These are phyloP conservation scores for Paraplagusia blochii DNA, from an alignment of 2,113 vertebrate species.

Conservation along the genomic window DNA sequence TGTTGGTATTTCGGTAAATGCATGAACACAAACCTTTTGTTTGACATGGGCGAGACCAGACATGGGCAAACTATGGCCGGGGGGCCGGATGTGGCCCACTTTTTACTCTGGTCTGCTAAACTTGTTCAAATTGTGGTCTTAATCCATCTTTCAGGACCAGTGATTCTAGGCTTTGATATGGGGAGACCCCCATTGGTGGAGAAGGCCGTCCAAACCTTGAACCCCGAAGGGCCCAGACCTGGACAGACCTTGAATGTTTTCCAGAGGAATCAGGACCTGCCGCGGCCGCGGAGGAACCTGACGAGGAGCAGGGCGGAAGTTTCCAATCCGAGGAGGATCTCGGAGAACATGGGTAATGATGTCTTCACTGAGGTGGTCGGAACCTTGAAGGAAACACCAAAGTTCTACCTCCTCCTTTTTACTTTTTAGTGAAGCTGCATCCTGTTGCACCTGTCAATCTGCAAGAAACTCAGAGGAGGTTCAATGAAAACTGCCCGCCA, in stretches of 20 bases:
- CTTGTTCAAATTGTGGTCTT: no score
- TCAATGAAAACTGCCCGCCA: slow-evolving; percentile 82
- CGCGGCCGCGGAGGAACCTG: slow-evolving; percentile 61
- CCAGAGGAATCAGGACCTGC: slow-evolving; percentile 40
- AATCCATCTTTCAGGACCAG: slow-evolving; percentile 60
- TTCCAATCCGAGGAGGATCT: slow-evolving; percentile 30
- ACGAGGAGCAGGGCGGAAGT: slow-evolving; percentile 59
- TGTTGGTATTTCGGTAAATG: no score
- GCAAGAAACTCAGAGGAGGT: slow-evolving; percentile 67
- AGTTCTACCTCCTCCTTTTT: background rate
- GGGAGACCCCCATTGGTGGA: slow-evolving; percentile 92
- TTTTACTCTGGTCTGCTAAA: no score
- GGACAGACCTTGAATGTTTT: slow-evolving; percentile 56
- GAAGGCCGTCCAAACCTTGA: slow-evolving; percentile 91
- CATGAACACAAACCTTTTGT: no score
- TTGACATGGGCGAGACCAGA: no score
- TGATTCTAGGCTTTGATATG: slow-evolving; percentile 75
- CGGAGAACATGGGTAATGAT: slow-evolving; percentile 50
- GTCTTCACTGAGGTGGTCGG: no score
- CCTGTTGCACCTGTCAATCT: slow-evolving; percentile 68
- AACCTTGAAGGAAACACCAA: no score
- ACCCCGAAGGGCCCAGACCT: slow-evolving; percentile 71
- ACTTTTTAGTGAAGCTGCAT: slow-evolving; percentile 31
- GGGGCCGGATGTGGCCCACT: no score
- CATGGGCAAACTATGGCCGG: no score